Base-by-base conservation (phyloP, 2,888 invertebrate species). In the Azorinus chamasolen region DNA sequence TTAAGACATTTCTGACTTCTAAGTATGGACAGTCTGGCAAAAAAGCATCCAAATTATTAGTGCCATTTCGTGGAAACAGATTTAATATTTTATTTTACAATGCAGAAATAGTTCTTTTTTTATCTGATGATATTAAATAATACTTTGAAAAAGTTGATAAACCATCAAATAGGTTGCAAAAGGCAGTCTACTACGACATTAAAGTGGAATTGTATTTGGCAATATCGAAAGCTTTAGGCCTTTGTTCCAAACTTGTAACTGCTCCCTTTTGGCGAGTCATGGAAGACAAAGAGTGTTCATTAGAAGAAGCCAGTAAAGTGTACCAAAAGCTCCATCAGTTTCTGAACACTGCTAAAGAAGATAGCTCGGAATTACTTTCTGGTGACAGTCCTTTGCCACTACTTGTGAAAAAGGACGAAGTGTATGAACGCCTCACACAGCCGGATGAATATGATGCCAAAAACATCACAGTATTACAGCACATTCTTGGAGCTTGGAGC, bases 11-110 rank as follows among this genome's bases (percentile, higher is more conserved):
- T 51, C 32, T 53, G 20, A 45, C 32, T 6, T 6, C 32, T 32
- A 32, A 32, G 32, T 32, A 32, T 32, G 32, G 32, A 32, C 46
- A 46, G 27, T 5, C 51, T 10, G 24, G 6, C 12, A 25, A 53
- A 20, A 51, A 66, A 18, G 12, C 48, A 39, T 48, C 66, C 16
- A 14, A 12, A n/a, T 24, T 66, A 20, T 14, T 65, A 18, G 51
- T 66, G 10, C 39, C 51, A 37, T 68, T 68, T 43, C 10, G 68
- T 39, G 59, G 66, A 41, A 73, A 72, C 37, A 5, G 61, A 6
- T 73, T 73, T 27, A 66, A 73, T 25, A 66, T 65, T 48, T 46
- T 73, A 37, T 66, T 73, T 41, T 73, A 61, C 27, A 66, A 73
- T 64, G 12, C 72, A n/a, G 55, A 65, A 65, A 32, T 70, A 1